Conservation (phyloP, 2,797 vertebrate genomes). For the Chrosomus eos region DNA sequence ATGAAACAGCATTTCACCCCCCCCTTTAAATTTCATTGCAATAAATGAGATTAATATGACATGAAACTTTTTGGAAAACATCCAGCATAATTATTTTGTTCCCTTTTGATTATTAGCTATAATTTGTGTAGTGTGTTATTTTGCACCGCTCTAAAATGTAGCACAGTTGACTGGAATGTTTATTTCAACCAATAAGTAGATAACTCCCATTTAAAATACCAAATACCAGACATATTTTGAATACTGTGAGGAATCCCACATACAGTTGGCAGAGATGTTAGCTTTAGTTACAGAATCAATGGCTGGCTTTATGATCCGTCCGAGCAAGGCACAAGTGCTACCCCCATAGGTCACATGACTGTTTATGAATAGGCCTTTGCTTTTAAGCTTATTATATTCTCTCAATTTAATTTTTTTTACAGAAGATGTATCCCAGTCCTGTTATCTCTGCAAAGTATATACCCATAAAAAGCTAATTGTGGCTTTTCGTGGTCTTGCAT, state of each 20-base stretch:
- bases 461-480: neutral
- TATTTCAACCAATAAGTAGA: constrained; percentile 26
- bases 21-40: too few relatives aligned
- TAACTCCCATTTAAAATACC: constrained; percentile 53
- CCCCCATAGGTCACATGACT: constrained; percentile 63
- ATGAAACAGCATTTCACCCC: too few relatives aligned
- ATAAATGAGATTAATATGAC: neutral
- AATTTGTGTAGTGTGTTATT: neutral
- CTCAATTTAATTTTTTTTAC: too few relatives aligned
- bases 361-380: constrained; percentile 51
- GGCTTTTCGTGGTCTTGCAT: neutral
- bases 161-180: neutral
- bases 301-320: constrained; percentile 72
- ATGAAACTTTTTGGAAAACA: neutral
- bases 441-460: neutral
- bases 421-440: neutral
- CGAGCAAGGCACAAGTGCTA: constrained; percentile 66
- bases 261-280: constrained; percentile 54
- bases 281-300: constrained; percentile 70
- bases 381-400: constrained; percentile 37
- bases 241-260: constrained; percentile 68
- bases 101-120: neutral
- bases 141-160: neutral
- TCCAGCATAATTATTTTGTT: neutral
- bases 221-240: constrained; percentile 74